phyloP scores from a whole-genome alignment of 1,140 invertebrate genomes.

The Drosophila tristis region DNA sequence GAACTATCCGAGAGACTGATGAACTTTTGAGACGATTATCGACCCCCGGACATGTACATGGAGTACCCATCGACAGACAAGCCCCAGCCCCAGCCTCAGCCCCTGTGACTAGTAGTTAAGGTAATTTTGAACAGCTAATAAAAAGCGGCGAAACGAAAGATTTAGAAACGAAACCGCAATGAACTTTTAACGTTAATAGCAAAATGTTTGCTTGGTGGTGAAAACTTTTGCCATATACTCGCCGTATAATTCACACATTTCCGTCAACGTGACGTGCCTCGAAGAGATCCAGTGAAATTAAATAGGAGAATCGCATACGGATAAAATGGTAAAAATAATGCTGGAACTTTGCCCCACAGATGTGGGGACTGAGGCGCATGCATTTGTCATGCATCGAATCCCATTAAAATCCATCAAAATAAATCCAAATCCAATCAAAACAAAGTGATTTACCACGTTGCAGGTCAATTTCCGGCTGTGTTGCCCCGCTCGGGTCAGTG shows the following conservation, averaged over 20 bases:
- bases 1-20: constrained; percentile 39
- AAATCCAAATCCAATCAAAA: constrained; percentile 29
- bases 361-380: constrained; percentile 5
- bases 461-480: constrained; percentile 16
- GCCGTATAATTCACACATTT: constrained; percentile 71
- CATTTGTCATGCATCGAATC: constrained; percentile 40
- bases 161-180: constrained; percentile 34
- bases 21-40: constrained; percentile 68
- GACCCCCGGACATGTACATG: constrained; percentile 19
- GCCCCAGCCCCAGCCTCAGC: too few relatives aligned
- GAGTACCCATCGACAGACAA: background rate
- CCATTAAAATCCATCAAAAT: constrained; percentile 37
- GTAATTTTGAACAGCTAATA: constrained; percentile 20
- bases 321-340: constrained; percentile 16
- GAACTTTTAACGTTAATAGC: constrained; percentile 46
- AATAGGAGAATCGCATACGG: constrained; percentile 57
- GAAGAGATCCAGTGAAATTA: constrained; percentile 29
- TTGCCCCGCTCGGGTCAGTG: constrained; percentile 32
- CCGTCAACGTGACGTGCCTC: constrained; percentile 61
- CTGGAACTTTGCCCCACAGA: background rate
- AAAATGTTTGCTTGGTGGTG: constrained; percentile 26
- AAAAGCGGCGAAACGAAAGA: constrained; percentile 51
- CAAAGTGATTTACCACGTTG: constrained; percentile 16
- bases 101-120: too few relatives aligned
- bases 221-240: constrained; percentile 52